These are phyloP conservation scores for Arctopsyche grandis DNA, from an alignment of 1,140 invertebrate species.

Conservation along the genomic window DNA sequence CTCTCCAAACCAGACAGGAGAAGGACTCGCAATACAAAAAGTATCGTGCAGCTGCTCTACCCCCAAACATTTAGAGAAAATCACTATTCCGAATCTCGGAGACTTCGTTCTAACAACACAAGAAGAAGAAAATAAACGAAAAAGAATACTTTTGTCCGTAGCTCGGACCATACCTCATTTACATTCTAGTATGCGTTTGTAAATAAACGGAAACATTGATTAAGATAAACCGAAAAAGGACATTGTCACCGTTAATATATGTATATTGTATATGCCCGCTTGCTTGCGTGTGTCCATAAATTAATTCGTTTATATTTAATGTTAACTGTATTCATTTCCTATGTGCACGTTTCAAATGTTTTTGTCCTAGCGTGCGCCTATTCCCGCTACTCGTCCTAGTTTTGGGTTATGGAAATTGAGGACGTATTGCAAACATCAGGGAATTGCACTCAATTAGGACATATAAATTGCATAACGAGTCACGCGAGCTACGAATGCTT, in stretches of 20 bases:
- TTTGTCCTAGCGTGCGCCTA: neutral
- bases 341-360: neutral
- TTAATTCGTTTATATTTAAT: constrained; percentile 15
- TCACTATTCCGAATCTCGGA: neutral
- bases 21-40: neutral
- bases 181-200: neutral
- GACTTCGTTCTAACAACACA: neutral
- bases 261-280: too few relatives aligned
- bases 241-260: constrained; percentile 10
- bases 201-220: constrained; percentile 26
- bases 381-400: neutral
- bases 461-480: too few relatives aligned
- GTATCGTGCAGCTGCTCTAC: too few relatives aligned
- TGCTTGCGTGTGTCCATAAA: neutral
- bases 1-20: neutral
- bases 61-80: too few relatives aligned
- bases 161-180: neutral
- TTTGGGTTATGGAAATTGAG: neutral
- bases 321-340: neutral
- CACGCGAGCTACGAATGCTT: too few relatives aligned
- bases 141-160: neutral
- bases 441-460: too few relatives aligned
- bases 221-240: constrained; percentile 20
- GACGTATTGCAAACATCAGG: too few relatives aligned
- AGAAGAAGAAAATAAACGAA: neutral